These are phyloP conservation scores for Dermochelys coriacea DNA, from an alignment of 2,797 vertebrate species.

Conservation along the genomic window DNA sequence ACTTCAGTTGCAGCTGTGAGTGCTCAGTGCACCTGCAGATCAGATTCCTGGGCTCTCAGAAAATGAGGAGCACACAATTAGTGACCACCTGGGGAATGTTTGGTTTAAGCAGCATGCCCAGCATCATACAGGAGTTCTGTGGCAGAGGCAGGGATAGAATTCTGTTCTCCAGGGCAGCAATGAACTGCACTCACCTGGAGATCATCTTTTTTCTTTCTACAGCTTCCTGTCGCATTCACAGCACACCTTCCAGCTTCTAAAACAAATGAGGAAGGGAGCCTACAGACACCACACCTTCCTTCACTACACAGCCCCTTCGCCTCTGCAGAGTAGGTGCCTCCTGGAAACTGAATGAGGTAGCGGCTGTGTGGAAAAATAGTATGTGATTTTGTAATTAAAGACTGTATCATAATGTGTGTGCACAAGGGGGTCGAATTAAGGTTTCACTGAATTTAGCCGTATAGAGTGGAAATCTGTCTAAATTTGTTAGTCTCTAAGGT, in stretches of 20 bases:
- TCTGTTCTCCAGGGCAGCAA: background rate
- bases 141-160: background rate
- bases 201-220: background rate
- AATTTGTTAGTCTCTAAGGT: too few species aligned
- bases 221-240: background rate
- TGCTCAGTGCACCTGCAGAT: background rate
- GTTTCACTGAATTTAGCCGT: too few species aligned
- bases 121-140: background rate
- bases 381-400: background rate
- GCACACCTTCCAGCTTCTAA: too few species aligned
- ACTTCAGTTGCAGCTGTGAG: background rate
- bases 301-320: background rate
- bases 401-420: background rate
- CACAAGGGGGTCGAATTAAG: background rate
- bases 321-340: background rate
- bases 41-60: background rate
- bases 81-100: background rate
- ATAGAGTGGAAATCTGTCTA: too few species aligned
- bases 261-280: too few species aligned
- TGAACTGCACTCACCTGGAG: background rate
- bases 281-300: background rate
- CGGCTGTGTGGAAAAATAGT: background rate
- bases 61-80: background rate
- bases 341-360: background rate
- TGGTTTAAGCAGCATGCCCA: background rate